Conservation (phyloP, 2,888 invertebrate species). For the Abrostola tripartita region DNA sequence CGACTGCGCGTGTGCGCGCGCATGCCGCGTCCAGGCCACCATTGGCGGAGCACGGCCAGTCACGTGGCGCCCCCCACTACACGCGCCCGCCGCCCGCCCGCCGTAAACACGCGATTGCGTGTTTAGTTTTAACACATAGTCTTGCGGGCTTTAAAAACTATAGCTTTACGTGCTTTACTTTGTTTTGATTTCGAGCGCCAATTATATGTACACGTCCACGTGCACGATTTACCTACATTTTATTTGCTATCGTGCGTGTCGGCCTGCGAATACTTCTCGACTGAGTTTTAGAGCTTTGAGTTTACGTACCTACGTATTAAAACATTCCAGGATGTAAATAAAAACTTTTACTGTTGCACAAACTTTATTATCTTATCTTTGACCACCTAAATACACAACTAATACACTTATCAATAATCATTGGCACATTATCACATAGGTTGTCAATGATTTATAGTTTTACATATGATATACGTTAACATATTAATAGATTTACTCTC, state of each 20-base stretch:
- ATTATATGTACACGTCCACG: slow-evolving; percentile 58
- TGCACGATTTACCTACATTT: slow-evolving; percentile 49
- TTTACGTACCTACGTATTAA: not conserved
- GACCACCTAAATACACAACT: slow-evolving; percentile 59
- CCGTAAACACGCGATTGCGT: slow-evolving; percentile 66
- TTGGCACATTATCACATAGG: slow-evolving; percentile 89
- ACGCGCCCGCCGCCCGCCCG: slow-evolving; percentile 57
- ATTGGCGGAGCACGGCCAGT: slow-evolving; percentile 70
- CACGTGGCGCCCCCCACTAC: slow-evolving; percentile 68
- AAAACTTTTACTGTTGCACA: slow-evolving; percentile 45
- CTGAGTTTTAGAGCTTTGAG: not conserved
- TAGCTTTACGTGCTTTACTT: slow-evolving; percentile 74
- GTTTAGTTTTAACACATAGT: slow-evolving; percentile 74
- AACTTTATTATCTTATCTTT: slow-evolving; percentile 64
- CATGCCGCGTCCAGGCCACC: slow-evolving; percentile 63
- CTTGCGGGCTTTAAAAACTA: slow-evolving; percentile 77
- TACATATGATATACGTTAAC: slow-evolving; percentile 53
- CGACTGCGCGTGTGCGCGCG: slow-evolving; percentile 84
- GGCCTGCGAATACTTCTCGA: not conserved
- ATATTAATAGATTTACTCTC: slow-evolving; percentile 54
- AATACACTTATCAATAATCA: slow-evolving; percentile 81
- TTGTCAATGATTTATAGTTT: slow-evolving; percentile 82
- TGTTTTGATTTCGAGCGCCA: slow-evolving; percentile 76
- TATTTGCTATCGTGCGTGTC: slow-evolving; percentile 33
- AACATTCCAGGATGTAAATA: slow-evolving; percentile 23